Base-by-base conservation (phyloP, 2,113 vertebrate species). In the Scophthalmus maximus region DNA sequence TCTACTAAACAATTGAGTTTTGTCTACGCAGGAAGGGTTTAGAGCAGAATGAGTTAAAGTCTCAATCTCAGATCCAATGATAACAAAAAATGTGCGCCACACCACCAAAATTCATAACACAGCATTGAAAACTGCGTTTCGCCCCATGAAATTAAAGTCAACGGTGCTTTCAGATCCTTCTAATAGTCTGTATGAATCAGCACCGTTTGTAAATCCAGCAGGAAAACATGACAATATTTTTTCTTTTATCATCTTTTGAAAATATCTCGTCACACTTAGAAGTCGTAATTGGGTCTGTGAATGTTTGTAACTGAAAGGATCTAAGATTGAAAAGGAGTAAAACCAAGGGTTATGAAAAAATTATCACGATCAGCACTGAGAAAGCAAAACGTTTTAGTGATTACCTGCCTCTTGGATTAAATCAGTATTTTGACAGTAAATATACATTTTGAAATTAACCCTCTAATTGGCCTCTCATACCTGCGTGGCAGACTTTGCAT, bases 391-490 rank as follows among this genome's bases (percentile, higher is more conserved):
- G 25, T 60, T 56, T 67, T 1, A 22, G 32, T 58, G 25, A 70
- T 72, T 49, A 68, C 63, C 56, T 60, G 51, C 23, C 12, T 52
- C 56, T 72, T 65, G 32, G 64, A 60, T 55, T 67, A 53, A 85
- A 78, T 36, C 62, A 42, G 23, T 52, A 71, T 61, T 26, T 76
- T 61, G 44, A 79, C 65, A 27, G 79, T 42, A 69, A 66, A 78
- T 42, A 55, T 40, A 56, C 71, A 79, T 77, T 29, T n/a, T 71
- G 5, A 60, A 68, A 67, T 30, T 9, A 77, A 79, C 26, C 40
- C 52, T 81, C 40, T 58, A 67, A 74, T 66, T 59, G 55, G 71
- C 36, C 50, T 32, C 30, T 56, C 20, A 36, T 17, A 58, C 52
- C 57, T 36, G 57, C 0, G 6, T 3, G 27, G 34, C 51, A 55